Conservation (phyloP, 2,797 vertebrate genomes). For the Sebastes vulpes region DNA sequence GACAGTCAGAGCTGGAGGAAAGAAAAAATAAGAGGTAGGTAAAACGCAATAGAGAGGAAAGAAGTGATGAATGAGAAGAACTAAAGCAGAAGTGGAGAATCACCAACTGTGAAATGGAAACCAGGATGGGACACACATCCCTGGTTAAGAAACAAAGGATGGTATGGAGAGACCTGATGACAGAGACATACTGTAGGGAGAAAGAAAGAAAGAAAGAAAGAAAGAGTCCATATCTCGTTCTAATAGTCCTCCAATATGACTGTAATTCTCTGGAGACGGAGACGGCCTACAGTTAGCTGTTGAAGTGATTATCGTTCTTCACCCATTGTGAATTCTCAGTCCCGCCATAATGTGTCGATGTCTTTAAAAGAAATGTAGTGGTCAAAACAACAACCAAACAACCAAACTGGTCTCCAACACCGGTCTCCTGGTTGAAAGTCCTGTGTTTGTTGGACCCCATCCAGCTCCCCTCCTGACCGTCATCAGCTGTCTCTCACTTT, state of each 20-base stretch:
- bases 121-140: background rate
- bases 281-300: background rate
- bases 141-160: background rate
- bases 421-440: too few species aligned
- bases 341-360: background rate
- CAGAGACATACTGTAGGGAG: too few species aligned
- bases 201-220: too few species aligned
- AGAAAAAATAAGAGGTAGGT: background rate
- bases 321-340: background rate
- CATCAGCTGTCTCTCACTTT: too few species aligned
- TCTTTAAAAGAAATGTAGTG: background rate
- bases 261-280: background rate
- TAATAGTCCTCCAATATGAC: background rate
- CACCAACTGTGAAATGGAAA: slow-evolving; percentile 56
- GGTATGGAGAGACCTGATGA: background rate
- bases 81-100: background rate
- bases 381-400: background rate
- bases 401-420: too few species aligned
- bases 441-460: too few species aligned
- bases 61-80: slow-evolving; percentile 26
- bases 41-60: slow-evolving; percentile 10
- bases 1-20: background rate
- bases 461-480: too few species aligned
- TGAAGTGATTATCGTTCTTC: background rate
- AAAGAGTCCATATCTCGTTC: background rate